A percentile compares a stretch with the other conserved stretches of the same genome.
These are phyloP conservation scores for Epizoanthus stellaris DNA, from an alignment of 92 coral and sea anemone genomes.

Conservation along the genomic window DNA sequence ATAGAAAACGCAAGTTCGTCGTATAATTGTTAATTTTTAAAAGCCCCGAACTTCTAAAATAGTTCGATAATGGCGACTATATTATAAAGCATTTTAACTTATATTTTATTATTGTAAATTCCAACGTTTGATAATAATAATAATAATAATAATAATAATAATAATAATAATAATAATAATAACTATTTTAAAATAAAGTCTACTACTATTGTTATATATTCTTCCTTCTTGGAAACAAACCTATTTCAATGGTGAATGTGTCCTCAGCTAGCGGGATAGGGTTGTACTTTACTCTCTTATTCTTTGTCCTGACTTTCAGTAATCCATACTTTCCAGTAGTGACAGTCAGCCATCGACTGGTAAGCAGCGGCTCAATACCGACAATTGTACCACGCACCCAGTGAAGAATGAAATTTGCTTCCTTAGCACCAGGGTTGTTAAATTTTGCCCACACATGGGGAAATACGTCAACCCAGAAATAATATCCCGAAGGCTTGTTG, in stretches of 20 bases:
- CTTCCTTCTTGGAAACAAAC: background rate
- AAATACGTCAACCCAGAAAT: constrained; percentile 28
- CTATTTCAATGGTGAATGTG: constrained; percentile 59
- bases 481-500: constrained; percentile 52
- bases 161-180: too few relatives aligned
- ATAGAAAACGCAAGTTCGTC: too few relatives aligned
- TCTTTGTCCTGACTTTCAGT: background rate
- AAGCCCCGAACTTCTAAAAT: too few relatives aligned
- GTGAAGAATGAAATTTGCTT: constrained; percentile 26
- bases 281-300: background rate
- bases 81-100: too few relatives aligned
- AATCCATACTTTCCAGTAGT: constrained; percentile 15
- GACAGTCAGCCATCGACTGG: constrained; percentile 43
- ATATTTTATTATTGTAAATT: too few relatives aligned
- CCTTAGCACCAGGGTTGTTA: background rate
- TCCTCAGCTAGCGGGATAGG: constrained; percentile 9
- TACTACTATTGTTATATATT: background rate
- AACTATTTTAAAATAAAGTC: too few relatives aligned
- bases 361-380: constrained; percentile 36
- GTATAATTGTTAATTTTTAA: too few relatives aligned
- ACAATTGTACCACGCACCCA: constrained; percentile 58
- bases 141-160: too few relatives aligned
- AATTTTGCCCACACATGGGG: background rate
- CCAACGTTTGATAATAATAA: too few relatives aligned
- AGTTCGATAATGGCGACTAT: too few relatives aligned